Percentiles rank a stretch among this genome's conserved stretches.
Conservation (phyloP, 2,797 vertebrate genomes). For the Cossypha heuglini region DNA sequence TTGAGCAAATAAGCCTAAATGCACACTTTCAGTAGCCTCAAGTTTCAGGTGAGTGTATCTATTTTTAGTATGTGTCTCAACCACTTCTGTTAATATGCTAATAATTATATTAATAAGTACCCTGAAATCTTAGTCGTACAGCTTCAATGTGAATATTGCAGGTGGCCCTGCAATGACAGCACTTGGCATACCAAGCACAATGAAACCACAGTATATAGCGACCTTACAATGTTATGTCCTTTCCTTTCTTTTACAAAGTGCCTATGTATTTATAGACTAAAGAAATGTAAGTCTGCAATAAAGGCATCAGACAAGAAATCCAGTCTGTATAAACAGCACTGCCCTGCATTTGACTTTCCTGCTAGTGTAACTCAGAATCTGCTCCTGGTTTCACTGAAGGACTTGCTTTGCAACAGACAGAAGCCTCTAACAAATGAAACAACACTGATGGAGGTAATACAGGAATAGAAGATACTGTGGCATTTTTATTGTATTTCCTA, state of each 20-base stretch:
- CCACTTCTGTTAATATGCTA: not conserved
- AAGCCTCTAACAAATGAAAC: not conserved
- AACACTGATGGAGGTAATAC: not conserved
- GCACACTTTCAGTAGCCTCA: not conserved
- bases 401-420: not conserved
- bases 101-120: not conserved
- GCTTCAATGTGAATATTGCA: not conserved
- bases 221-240: not conserved
- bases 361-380: not conserved
- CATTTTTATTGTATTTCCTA: not conserved
- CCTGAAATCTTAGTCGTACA: not conserved
- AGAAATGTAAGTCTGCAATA: not conserved
- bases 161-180: not conserved
- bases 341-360: not conserved
- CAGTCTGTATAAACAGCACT: not conserved
- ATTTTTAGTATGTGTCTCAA: not conserved
- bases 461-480: not conserved
- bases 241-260: not conserved
- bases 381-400: not conserved
- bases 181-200: not conserved
- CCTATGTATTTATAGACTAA: not conserved
- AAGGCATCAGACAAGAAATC: slow-evolving; percentile 10
- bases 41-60: not conserved
- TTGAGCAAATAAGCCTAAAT: not conserved
- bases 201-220: not conserved